phyloP scores from a whole-genome alignment of 1,140 invertebrate species.

The Armadillidium nasatum region DNA sequence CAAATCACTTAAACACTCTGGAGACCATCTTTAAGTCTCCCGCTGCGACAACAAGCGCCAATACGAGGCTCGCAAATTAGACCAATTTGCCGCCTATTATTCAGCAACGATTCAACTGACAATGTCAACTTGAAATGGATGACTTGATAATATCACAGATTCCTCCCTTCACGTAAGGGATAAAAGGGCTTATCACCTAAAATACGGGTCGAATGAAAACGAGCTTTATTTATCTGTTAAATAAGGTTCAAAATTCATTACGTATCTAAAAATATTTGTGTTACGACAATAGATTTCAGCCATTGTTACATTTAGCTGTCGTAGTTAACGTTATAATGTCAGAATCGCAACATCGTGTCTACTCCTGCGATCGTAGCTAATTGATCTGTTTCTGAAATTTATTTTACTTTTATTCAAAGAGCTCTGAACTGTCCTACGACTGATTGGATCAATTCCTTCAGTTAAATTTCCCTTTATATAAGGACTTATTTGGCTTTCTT shows the following conservation, averaged over 20 bases:
- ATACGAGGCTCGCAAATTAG: constrained; percentile 42
- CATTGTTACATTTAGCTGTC: constrained; percentile 26
- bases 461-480: too few relatives aligned
- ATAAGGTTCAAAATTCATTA: constrained; percentile 5
- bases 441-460: too few relatives aligned
- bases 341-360: constrained; percentile 31
- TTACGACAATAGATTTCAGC: neutral
- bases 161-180: constrained; percentile 22
- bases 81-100: constrained; percentile 43
- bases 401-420: too few relatives aligned
- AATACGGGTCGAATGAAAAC: too few relatives aligned
- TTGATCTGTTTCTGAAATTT: constrained; percentile 30
- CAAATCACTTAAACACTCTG: constrained; percentile 4
- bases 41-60: constrained; percentile 41
- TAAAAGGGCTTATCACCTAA: constrained; percentile 27
- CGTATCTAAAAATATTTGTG: neutral
- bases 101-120: constrained; percentile 41
- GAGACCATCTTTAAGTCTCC: constrained; percentile 21
- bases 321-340: constrained; percentile 43
- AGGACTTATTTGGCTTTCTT: too few relatives aligned
- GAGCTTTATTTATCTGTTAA: too few relatives aligned
- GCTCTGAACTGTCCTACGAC: too few relatives aligned
- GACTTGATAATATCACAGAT: constrained; percentile 42
- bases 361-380: constrained; percentile 32
- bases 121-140: constrained; percentile 43